Evolutionary conservation across 2,888 invertebrate species (phyloP), one percentile per base, ranked within the genome.

Genomic region (Athalia cordata): DNA sequence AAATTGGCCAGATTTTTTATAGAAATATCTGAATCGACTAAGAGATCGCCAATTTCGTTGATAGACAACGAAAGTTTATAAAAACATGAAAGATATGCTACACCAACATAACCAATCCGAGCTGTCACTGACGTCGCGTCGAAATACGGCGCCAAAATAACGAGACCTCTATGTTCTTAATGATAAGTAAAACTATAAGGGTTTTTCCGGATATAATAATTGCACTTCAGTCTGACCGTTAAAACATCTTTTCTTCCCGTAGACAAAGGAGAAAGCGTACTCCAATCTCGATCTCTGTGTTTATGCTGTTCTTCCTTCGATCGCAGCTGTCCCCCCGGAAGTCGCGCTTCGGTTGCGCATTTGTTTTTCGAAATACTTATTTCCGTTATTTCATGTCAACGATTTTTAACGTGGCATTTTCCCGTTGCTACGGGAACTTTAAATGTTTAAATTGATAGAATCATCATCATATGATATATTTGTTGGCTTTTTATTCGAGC

Each of bases 141-240:
- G 77, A 79, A 81, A 57, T 77, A 83, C 84, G 86, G 85, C 87
- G 86, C 86, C 85, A 86, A 87, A 87, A 86, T 84, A 80, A 80
- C 79, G 80, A 81, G 79, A 78, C 77, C 77, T 77, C 78, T 55
- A 61, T 72, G 68, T 59, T 47, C 70, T 29, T 55, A 13, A 15
- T 9, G 15, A 50, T 61, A 3, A 59, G 70, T 59, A 0, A 68
- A 65, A 78, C 65, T 66, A 65, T 75, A 75, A 62, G 7, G n/a
- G 50, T 62, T n/a, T 66, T 50, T 11, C 43, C 43, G 5, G 65
- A 67, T 15, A 61, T 45, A 52, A 74, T 68, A 57, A 68, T 72
- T 66, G 45, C 77, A 68, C 77, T 59, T 59, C 65, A 43, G 79
- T 15, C 82, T 79, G 80, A 79, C 79, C 81, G 75, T 82, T 84